Base-by-base conservation (phyloP, 2,888 invertebrate species). In the Micoletzkya japonica region DNA sequence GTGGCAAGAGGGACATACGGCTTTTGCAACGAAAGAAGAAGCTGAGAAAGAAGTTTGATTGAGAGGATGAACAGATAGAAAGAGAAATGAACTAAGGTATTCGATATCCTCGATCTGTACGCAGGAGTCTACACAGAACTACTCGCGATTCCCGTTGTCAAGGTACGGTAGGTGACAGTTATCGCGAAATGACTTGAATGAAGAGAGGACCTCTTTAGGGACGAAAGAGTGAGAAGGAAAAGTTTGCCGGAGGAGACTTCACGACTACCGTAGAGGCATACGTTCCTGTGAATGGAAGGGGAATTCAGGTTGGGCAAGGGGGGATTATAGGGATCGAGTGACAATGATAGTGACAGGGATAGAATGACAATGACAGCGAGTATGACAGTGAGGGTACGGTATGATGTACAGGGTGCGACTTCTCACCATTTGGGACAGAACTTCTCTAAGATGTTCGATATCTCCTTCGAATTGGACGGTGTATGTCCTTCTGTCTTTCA, bases 381-480 rank as follows among this genome's bases (percentile, higher is more conserved):
- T 17, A 56, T 17, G 14, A 17, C 56, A 58, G 10, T 58, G 6
- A 17, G 14, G n/a, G 14, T n/a, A n/a, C n/a, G n/a, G n/a, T n/a
- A n/a, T n/a, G n/a, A n/a, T n/a, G n/a, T 76, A 44, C 54, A 91
- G 89, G 97, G 95, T 3, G 98, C 92, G 0, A 99, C 98, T 0
- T 97, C 97, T 69, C 98, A 99, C 87, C 95, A 96, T 87, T 88
- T 99, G 70, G 98, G 98, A 0, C 97, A 98, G 88, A 99, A 98
- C 88, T 99, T 99, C 88, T 94, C 96, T 0, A 95, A 94, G 88
- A 99, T 99, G 95, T 98, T 98, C 87, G 95, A 97, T 80, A 94
- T 99, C 71, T 90, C 92, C 14, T 94, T 91, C 85, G 96, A 97
- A 56, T n/a, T 26, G 10, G 66, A 66, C 14, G 50, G 50, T 49